phyloP scores from a whole-genome alignment of 2,113 vertebrate genomes.

The Takifugu bimaculatus region DNA sequence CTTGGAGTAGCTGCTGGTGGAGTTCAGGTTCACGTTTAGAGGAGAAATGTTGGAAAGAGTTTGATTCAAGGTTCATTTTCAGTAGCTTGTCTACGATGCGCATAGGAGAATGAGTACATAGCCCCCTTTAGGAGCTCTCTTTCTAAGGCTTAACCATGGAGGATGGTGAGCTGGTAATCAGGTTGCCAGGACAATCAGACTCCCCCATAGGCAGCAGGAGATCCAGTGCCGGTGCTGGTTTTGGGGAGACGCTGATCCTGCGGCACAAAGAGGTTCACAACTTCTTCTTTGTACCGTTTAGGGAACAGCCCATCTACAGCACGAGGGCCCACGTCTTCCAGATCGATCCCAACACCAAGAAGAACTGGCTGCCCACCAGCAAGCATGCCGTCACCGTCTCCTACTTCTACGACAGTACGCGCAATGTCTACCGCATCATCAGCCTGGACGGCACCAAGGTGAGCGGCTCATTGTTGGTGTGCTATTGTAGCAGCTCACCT shows the following conservation, averaged over 20 bases:
- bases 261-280: slow-evolving; percentile 73
- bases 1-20: slow-evolving; percentile 20
- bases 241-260: slow-evolving; percentile 62
- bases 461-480: slow-evolving; percentile 27
- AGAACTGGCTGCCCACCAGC: slow-evolving; percentile 99
- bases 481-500: background rate
- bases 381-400: slow-evolving; percentile 98
- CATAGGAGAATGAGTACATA: slow-evolving; percentile 13
- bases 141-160: slow-evolving; percentile 47
- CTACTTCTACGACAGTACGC: slow-evolving; percentile 98
- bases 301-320: slow-evolving; percentile 99
- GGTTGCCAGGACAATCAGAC: slow-evolving; percentile 58
- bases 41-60: background rate
- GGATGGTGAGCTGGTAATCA: slow-evolving; percentile 58
- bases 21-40: background rate
- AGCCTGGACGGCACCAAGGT: slow-evolving; percentile 99
- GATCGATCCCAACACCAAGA: slow-evolving; percentile 98
- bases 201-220: slow-evolving; percentile 38
- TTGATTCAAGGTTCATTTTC: background rate
- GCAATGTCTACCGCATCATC: slow-evolving; percentile 98
- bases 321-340: slow-evolving; percentile 99
- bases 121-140: slow-evolving; percentile 1
- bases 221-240: slow-evolving; percentile 14
- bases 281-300: slow-evolving; percentile 78
- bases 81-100: slow-evolving; percentile 3